Conservation (phyloP, 2,113 vertebrate genomes). For the Columba janthina region DNA sequence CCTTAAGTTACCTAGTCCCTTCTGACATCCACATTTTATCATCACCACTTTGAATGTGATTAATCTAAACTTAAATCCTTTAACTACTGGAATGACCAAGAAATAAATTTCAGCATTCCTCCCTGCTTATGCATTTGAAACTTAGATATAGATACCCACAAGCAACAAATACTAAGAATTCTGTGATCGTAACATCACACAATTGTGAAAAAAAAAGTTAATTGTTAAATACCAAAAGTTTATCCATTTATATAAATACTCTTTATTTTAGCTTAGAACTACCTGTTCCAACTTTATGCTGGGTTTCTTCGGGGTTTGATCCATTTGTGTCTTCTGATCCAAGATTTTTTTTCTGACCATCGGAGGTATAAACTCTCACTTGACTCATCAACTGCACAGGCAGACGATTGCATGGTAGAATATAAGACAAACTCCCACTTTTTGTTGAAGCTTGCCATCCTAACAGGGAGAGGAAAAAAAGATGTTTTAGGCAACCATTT, state of each 20-base stretch:
- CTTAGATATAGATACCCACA: not conserved
- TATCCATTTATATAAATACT: not conserved
- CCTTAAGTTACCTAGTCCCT: not conserved
- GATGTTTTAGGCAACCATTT: not conserved
- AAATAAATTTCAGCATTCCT: not conserved
- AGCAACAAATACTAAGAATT: not conserved
- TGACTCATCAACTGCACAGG: conserved; percentile 73
- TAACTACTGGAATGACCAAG: not conserved
- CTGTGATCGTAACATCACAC: fast-evolving
- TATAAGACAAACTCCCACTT: conserved; percentile 70
- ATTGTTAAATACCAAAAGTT: not conserved
- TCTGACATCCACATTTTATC: not conserved
- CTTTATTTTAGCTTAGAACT: not conserved
- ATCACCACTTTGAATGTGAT: not conserved
- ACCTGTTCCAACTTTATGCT: conserved; percentile 63
- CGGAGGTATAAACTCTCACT: conserved; percentile 85
- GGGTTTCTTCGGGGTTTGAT: conserved; percentile 1
- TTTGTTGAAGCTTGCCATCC: conserved; percentile 80
- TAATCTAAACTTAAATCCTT: not conserved
- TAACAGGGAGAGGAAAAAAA: conserved; percentile 40
- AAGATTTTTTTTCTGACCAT: conserved; percentile 73
- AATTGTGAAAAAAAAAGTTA: not conserved
- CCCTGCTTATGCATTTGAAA: not conserved
- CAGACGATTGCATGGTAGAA: conserved; percentile 70
- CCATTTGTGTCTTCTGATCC: conserved; percentile 47